These are phyloP conservation scores for Lota lota DNA, from an alignment of 2,113 vertebrate genomes.

Conservation along the genomic window DNA sequence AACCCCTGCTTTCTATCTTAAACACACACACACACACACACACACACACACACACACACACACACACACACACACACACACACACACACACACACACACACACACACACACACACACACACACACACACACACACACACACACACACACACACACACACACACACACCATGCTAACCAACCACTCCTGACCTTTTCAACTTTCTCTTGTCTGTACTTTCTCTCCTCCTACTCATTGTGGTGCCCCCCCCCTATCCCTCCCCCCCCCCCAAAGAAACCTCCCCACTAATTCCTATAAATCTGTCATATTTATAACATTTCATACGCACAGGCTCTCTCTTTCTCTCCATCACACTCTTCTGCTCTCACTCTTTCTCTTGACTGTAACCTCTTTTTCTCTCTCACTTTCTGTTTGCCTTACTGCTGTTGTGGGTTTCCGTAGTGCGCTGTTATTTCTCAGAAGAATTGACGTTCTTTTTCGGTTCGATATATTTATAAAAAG, in stretches of 20 bases:
- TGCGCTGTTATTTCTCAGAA: slow-evolving; percentile 63
- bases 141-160: too few relatives aligned
- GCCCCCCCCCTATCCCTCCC: slow-evolving; percentile 38
- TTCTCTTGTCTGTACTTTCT: slow-evolving; percentile 37
- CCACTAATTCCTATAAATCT: slow-evolving; percentile 39
- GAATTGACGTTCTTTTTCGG: slow-evolving; percentile 56
- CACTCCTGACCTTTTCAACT: slow-evolving; percentile 30
- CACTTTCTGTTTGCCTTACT: slow-evolving; percentile 79
- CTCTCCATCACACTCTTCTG: slow-evolving; percentile 23
- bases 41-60: too few relatives aligned
- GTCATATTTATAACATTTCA: slow-evolving; percentile 66
- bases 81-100: too few relatives aligned
- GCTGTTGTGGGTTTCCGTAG: slow-evolving; percentile 80
- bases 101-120: too few relatives aligned
- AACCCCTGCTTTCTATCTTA: slow-evolving; percentile 31
- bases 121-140: too few relatives aligned
- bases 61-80: too few relatives aligned
- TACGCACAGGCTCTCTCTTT: slow-evolving; percentile 50
- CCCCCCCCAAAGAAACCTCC: neutral
- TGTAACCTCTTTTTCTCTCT: slow-evolving; percentile 21
- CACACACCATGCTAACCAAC: slow-evolving; percentile 10
- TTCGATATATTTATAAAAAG: slow-evolving; percentile 83
- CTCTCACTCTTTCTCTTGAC: slow-evolving; percentile 34
- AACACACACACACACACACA: too few relatives aligned
- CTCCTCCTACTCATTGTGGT: slow-evolving; percentile 17